Base-by-base conservation (phyloP, 2,113 vertebrate genomes). In the Oceanodroma tethys region DNA sequence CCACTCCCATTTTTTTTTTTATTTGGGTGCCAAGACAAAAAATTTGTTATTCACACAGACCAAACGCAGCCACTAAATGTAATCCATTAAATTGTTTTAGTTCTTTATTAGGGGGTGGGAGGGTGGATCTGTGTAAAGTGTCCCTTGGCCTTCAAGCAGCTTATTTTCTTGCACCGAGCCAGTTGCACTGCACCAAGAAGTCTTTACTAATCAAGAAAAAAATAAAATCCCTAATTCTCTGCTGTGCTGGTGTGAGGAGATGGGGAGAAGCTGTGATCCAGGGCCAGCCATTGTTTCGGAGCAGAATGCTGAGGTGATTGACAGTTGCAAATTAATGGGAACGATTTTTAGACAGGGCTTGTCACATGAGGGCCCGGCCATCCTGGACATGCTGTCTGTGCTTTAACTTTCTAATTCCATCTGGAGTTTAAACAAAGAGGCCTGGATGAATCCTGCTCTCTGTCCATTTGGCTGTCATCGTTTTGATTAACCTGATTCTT, bases 401-500 rank as follows among this genome's bases (percentile, higher is more conserved):
- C 84, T 92, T 94, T 96, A 95, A 94, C 95, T 96, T 97, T 75
- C 83, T 86, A 88, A 95, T 86, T 96, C 97, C 93, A 96, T 94
- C 78, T 96, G 96, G 88, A 95, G 90, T 95, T 95, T 55, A 94
- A 90, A 95, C 95, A 97, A 96, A 93, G 89, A 78, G 65, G 74
- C 63, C 87, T 93, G 83, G 89, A 96, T 94, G 88, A 96, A 95
- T 93, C 93, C 92, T 95, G 91, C 84, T 93, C 81, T 96, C 96
- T 95, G 90, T 83, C 96, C 90, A 82, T 94, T 95, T 96, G 81
- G 70, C 84, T 97, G 95, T 97, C 95, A 95, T 96, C 72, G 0
- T 96, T 96, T 94, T 97, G 96, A 97, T 96, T 97, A 97, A 95
- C 96, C 91, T 96, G 96, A 93, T 95, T 96, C 94, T 97, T 91